These are phyloP conservation scores for Keiferia lycopersicella DNA, from an alignment of 2,888 invertebrate species.

Conservation along the genomic window DNA sequence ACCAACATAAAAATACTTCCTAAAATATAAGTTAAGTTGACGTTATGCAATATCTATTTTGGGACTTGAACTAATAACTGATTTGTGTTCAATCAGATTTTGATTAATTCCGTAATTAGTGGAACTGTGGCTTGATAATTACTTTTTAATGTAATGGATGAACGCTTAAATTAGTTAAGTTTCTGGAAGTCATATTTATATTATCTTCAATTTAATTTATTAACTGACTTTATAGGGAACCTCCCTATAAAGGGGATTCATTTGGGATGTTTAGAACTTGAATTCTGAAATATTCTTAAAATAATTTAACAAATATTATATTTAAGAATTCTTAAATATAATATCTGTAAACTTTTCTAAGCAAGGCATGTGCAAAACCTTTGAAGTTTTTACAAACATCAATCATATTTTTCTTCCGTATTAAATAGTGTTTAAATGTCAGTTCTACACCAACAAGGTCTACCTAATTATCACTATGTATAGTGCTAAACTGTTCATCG, in stretches of 20 bases:
- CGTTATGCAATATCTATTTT: background rate
- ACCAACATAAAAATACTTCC: no score
- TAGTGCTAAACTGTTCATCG: constrained; percentile 54
- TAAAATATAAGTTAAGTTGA: no score
- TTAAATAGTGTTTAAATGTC: background rate
- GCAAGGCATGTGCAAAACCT: no score
- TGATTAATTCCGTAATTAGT: background rate
- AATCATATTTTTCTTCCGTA: background rate
- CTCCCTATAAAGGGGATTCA: no score
- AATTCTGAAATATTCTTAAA: no score
- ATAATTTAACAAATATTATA: no score
- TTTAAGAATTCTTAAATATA: no score
- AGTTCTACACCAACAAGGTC: constrained; percentile 45
- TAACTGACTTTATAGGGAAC: no score
- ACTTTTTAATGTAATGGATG: background rate
- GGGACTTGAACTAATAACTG: background rate
- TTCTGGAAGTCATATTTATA: background rate
- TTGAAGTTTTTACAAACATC: no score
- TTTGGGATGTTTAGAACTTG: no score
- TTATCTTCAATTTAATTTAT: background rate
- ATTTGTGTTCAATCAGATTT: background rate
- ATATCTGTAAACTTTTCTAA: no score
- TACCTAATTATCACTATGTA: constrained; percentile 52
- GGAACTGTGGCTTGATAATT: constrained; percentile 6
- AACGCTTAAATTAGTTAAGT: background rate